phyloP scores from a whole-genome alignment of 1,140 invertebrate species.

The Pseudomyrmex pallidus region DNA sequence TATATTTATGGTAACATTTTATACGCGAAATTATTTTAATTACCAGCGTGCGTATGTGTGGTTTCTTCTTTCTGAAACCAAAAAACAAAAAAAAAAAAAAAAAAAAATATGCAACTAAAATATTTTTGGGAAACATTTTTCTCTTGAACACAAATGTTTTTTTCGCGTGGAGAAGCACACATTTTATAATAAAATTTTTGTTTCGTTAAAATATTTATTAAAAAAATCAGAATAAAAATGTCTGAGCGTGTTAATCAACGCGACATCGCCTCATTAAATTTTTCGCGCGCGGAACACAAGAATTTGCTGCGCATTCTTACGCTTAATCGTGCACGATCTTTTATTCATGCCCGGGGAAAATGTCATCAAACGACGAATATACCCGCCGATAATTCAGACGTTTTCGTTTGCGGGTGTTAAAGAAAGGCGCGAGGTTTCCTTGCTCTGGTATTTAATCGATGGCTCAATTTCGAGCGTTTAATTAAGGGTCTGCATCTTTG shows the following conservation, averaged over 20 bases:
- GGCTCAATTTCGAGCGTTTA: conserved; percentile 57
- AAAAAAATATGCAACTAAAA: neutral
- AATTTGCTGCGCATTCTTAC: conserved; percentile 1
- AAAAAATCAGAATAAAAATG: neutral
- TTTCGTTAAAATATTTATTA: neutral
- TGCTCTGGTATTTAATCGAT: conserved; percentile 41
- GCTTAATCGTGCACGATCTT: conserved; percentile 1
- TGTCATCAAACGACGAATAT: neutral
- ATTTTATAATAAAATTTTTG: neutral
- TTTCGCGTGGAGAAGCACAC: no score
- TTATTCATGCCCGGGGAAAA: conserved; percentile 5
- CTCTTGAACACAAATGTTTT: neutral
- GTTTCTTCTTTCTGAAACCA: neutral
- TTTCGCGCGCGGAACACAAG: neutral
- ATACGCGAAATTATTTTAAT: conserved; percentile 10
- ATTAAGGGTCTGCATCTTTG: conserved; percentile 55
- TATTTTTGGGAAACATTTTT: neutral
- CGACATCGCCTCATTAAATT: neutral
- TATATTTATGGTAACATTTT: neutral
- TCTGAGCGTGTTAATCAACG: neutral
- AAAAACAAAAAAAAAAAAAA: neutral
- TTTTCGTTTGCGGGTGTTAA: conserved; percentile 6
- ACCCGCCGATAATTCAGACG: conserved; percentile 23
- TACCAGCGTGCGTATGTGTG: neutral
- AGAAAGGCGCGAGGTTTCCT: conserved; percentile 29